A percentile compares a stretch with the other conserved stretches of the same genome.
Conservation (phyloP, 2,888 invertebrate genomes). For the Synanthedon vespiformis region DNA sequence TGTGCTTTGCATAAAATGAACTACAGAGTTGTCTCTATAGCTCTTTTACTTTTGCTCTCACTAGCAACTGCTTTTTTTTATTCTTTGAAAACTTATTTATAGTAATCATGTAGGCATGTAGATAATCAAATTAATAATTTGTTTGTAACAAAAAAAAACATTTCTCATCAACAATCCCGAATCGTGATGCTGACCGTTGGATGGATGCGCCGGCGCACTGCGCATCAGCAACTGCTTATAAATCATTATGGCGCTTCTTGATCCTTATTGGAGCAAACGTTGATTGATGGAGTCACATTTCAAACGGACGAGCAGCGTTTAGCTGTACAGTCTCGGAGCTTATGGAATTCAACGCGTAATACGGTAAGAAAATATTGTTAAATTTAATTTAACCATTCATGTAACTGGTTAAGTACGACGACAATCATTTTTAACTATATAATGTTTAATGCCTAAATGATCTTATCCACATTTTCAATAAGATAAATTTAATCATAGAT, state of each 20-base stretch:
- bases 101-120: background rate
- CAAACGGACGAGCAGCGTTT: slow-evolving; percentile 11
- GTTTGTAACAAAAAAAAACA: background rate
- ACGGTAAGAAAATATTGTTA: slow-evolving; percentile 1
- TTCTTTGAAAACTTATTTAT: too few relatives aligned
- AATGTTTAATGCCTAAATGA: too few relatives aligned
- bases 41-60: too few relatives aligned
- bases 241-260: slow-evolving; percentile 65
- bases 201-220: slow-evolving; percentile 21
- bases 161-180: slow-evolving; percentile 1
- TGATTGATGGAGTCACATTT: slow-evolving; percentile 41
- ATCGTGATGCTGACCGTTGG: slow-evolving; percentile 26
- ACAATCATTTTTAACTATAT: too few relatives aligned
- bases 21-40: too few relatives aligned
- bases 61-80: too few relatives aligned
- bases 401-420: too few relatives aligned
- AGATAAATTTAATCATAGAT: too few relatives aligned
- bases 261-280: slow-evolving; percentile 44
- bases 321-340: slow-evolving; percentile 15
- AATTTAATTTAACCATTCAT: too few relatives aligned
- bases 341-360: slow-evolving; percentile 10
- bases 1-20: too few relatives aligned
- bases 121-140: background rate
- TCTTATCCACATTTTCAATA: too few relatives aligned
- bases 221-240: slow-evolving; percentile 21